A percentile compares a stretch with the other conserved stretches of the same genome.
Conservation (phyloP, 30 jellyfish, hydroid and myxozoan species). For the Turritopsis dohrnii region DNA sequence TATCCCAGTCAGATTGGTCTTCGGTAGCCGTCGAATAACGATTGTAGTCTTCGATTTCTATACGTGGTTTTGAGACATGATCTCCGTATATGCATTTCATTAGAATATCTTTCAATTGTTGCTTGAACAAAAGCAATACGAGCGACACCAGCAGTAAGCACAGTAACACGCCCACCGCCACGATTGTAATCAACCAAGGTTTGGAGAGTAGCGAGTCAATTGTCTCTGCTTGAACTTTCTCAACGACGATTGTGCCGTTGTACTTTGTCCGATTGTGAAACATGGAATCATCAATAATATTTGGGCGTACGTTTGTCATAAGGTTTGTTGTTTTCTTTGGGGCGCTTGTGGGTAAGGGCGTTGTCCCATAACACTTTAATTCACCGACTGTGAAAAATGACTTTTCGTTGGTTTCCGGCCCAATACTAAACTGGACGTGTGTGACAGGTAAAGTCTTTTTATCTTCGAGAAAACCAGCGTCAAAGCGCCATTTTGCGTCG, state of each 20-base stretch:
- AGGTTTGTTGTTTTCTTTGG: slow-evolving; percentile 29
- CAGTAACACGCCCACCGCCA: slow-evolving; percentile 75
- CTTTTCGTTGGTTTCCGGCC: slow-evolving; percentile 56
- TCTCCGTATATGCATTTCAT: slow-evolving; percentile 58
- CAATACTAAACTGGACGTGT: slow-evolving; percentile 60
- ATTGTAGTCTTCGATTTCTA: slow-evolving; percentile 92
- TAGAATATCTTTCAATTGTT: slow-evolving; percentile 57
- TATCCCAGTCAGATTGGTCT: slow-evolving; percentile 95
- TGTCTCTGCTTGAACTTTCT: slow-evolving; percentile 40
- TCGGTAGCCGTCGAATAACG: slow-evolving; percentile 88
- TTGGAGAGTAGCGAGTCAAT: slow-evolving; percentile 80
- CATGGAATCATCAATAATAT: slow-evolving; percentile 18
- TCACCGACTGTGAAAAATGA: slow-evolving; percentile 78
- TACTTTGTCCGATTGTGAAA: slow-evolving; percentile 24
- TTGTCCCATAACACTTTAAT: slow-evolving; percentile 84
- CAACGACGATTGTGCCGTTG: not conserved
- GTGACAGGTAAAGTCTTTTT: slow-evolving; percentile 82
- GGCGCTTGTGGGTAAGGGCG: slow-evolving; percentile 59
- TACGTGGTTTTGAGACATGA: slow-evolving; percentile 78
- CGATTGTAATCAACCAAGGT: slow-evolving; percentile 87
- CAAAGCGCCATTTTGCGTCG: slow-evolving; percentile 78
- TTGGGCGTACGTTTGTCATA: slow-evolving; percentile 19
- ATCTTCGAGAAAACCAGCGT: slow-evolving; percentile 73
- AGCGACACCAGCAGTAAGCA: slow-evolving; percentile 72
- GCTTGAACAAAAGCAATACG: slow-evolving; percentile 68